Conservation (phyloP, 2,113 vertebrate genomes). For the Suncus etruscus region DNA sequence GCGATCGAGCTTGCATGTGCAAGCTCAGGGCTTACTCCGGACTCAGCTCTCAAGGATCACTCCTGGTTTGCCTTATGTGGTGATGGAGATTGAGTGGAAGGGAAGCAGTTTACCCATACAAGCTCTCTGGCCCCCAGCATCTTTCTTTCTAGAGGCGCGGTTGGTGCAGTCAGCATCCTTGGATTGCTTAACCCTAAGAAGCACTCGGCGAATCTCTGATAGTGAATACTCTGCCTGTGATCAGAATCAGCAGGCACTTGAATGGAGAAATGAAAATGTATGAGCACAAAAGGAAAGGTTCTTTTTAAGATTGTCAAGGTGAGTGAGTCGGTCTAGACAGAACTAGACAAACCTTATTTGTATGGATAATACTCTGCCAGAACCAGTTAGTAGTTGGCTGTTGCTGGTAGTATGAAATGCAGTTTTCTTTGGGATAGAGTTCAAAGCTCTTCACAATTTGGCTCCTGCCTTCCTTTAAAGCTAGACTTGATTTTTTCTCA, state of each 20-base stretch:
- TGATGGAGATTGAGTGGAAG: no score
- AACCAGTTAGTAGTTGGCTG: slow-evolving; percentile 29
- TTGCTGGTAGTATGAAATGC: slow-evolving; percentile 18
- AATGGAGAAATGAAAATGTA: slow-evolving; percentile 11
- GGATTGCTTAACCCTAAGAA: not conserved
- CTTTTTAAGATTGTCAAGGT: slow-evolving; percentile 45
- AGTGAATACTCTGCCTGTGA: not conserved
- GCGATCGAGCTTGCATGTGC: no score
- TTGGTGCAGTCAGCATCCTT: not conserved
- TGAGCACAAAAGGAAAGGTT: not conserved
- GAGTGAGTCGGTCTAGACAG: slow-evolving; percentile 23
- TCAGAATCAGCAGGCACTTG: not conserved
- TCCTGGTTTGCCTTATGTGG: no score
- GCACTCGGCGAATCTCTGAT: not conserved
- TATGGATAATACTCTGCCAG: slow-evolving; percentile 8
- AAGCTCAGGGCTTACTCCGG: no score
- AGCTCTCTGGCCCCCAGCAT: not conserved
- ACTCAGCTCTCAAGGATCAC: no score
- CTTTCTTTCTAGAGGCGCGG: not conserved
- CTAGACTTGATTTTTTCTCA: slow-evolving; percentile 16
- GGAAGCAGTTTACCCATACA: no score
- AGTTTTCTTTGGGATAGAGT: not conserved
- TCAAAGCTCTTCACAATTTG: slow-evolving; percentile 24
- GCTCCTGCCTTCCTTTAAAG: not conserved
- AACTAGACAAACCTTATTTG: slow-evolving; percentile 42